Evolutionary conservation across 2,113 vertebrate genomes (phyloP).

Genomic region (Thomomys bottae): DNA sequence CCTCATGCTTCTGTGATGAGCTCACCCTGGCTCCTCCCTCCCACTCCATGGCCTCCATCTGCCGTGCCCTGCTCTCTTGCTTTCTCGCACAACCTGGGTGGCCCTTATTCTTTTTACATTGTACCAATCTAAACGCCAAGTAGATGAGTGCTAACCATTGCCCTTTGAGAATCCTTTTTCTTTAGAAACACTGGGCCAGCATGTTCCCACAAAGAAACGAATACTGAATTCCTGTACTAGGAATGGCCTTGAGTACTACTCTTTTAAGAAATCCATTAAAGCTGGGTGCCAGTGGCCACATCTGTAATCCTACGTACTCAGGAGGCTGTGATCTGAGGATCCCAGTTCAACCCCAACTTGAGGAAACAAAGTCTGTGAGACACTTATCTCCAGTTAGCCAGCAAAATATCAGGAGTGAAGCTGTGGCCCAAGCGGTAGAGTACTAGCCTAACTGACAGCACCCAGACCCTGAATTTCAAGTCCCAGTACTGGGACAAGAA

Average conservation of each 20-base stretch:
- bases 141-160: neutral
- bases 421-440: neutral
- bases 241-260: neutral
- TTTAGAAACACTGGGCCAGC: neutral
- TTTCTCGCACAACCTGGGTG: constrained; percentile 56
- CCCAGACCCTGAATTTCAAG: too few relatives aligned
- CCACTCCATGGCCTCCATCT: constrained; percentile 38
- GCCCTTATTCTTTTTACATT: neutral
- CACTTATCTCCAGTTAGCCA: too few relatives aligned
- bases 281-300: too few relatives aligned
- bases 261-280: neutral
- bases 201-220: neutral
- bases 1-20: constrained; percentile 67
- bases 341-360: too few relatives aligned
- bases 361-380: too few relatives aligned
- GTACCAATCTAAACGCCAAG: constrained; percentile 41
- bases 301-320: too few relatives aligned
- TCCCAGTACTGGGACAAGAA: too few relatives aligned
- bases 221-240: neutral
- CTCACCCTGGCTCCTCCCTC: constrained; percentile 62
- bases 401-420: neutral
- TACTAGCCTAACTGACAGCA: neutral
- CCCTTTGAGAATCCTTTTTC: constrained; percentile 18
- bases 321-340: too few relatives aligned
- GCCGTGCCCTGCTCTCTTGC: constrained; percentile 61